Percentiles rank a stretch among this genome's conserved stretches.
Evolutionary conservation across 2,797 vertebrate species (phyloP).

Genomic region (Dermochelys coriacea): DNA sequence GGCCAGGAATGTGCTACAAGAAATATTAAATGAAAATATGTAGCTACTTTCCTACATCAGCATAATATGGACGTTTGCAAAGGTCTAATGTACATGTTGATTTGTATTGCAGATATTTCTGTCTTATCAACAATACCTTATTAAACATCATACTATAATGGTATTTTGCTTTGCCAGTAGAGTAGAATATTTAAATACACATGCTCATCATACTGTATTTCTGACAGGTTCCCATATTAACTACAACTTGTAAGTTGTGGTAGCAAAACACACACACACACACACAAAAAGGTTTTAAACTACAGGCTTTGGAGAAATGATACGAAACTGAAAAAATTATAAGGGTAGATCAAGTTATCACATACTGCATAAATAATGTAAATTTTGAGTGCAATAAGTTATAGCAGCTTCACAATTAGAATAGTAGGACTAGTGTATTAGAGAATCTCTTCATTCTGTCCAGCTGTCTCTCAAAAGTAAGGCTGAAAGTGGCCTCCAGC

Average conservation of each 20-base stretch:
- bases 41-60: conserved; percentile 28
- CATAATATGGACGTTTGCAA: conserved; percentile 10
- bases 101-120: conserved; percentile 42
- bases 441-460: not conserved
- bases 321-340: not conserved
- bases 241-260: conserved; percentile 2
- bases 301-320: not conserved
- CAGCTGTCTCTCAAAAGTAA: not conserved
- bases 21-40: conserved; percentile 39
- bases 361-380: not conserved
- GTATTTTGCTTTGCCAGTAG: conserved; percentile 14
- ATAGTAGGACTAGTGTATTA: not conserved
- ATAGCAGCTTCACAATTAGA: not conserved
- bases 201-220: not conserved
- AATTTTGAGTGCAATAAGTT: not conserved
- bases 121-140: conserved; percentile 20
- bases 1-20: not conserved
- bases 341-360: not conserved
- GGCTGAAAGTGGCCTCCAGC: not conserved
- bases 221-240: not conserved
- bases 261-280: not conserved
- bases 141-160: conserved; percentile 30
- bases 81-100: not conserved
- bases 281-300: not conserved
- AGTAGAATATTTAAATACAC: not conserved